Conservation (phyloP, 2,888 invertebrate genomes). For the Lamellibrachia satsuma region DNA sequence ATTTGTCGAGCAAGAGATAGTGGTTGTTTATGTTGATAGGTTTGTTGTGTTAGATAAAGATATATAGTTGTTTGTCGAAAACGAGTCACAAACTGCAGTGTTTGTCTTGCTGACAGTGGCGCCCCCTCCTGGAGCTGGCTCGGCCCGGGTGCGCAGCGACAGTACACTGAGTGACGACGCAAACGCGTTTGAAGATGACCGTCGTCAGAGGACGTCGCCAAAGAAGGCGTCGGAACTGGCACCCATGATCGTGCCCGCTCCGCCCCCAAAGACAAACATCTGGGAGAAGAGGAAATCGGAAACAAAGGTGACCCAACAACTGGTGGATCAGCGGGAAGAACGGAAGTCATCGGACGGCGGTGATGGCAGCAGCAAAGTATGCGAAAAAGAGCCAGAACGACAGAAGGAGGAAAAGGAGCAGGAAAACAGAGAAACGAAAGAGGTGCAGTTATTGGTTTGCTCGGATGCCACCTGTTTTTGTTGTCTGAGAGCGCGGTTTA, state of each 20-base stretch:
- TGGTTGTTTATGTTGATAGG: not conserved
- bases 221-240: slow-evolving; percentile 27
- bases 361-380: not conserved
- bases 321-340: not conserved
- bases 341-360: not conserved
- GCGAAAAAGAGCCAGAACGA: not conserved
- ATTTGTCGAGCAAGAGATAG: not conserved
- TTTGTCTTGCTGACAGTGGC: slow-evolving; percentile 32
- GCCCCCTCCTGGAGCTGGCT: slow-evolving; percentile 38
- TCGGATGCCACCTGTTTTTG: not conserved
- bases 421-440: not conserved
- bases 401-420: not conserved
- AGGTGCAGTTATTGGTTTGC: not conserved
- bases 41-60: not conserved
- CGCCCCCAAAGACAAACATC: slow-evolving; percentile 60
- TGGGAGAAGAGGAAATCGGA: slow-evolving; percentile 54
- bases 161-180: slow-evolving; percentile 36
- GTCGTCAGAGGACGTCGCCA: slow-evolving; percentile 25
- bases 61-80: too few species aligned
- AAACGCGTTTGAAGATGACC: slow-evolving; percentile 41
- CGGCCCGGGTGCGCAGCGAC: slow-evolving; percentile 37
- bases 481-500: not conserved
- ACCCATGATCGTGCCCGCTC: slow-evolving; percentile 54
- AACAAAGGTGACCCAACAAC: not conserved
- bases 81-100: not conserved